Evolutionary conservation across 64 coral and sea anemone species (phyloP).

Genomic region (Porites lutea): DNA sequence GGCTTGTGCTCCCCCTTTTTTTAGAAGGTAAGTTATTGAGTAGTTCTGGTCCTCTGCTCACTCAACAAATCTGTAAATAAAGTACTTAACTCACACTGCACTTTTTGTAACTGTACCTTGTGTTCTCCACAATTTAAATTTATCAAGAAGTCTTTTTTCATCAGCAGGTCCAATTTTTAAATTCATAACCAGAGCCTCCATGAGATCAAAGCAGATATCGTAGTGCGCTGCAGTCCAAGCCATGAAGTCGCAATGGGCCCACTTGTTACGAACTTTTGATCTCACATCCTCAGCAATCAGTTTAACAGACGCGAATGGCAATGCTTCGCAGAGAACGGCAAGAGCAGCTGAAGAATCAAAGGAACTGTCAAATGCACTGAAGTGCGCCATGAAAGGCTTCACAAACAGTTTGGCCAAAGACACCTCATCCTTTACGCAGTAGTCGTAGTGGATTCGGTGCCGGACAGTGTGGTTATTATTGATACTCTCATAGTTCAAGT

Average conservation of each 20-base stretch:
- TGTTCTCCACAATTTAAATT: slow-evolving; percentile 66
- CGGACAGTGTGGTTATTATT: slow-evolving; percentile 46
- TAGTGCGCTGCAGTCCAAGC: slow-evolving; percentile 25
- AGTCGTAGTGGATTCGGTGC: slow-evolving; percentile 28
- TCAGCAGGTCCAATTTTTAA: slow-evolving; percentile 11
- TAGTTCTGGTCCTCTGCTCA: too few species aligned
- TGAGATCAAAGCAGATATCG: slow-evolving; percentile 30
- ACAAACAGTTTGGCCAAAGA: slow-evolving; percentile 38
- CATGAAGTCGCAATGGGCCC: slow-evolving; percentile 72
- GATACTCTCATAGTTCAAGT: slow-evolving; percentile 64
- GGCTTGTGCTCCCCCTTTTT: too few species aligned
- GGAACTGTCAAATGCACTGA: slow-evolving; percentile 55
- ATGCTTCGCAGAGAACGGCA: slow-evolving; percentile 24
- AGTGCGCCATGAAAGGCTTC: slow-evolving; percentile 19
- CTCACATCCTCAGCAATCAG: slow-evolving; percentile 25
- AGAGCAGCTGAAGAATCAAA: slow-evolving; percentile 68
- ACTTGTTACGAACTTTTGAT: slow-evolving; percentile 58
- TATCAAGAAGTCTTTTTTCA: slow-evolving; percentile 5
- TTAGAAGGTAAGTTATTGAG: too few species aligned
- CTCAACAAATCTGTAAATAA: too few species aligned
- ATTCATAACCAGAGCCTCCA: slow-evolving; percentile 43
- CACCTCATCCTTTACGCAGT: not conserved
- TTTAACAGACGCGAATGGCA: slow-evolving; percentile 35
- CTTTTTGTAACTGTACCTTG: slow-evolving; percentile 23
- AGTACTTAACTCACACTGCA: too few species aligned